Conservation (phyloP, 2,113 vertebrate genomes). For the Choloepus hoffmanni region DNA sequence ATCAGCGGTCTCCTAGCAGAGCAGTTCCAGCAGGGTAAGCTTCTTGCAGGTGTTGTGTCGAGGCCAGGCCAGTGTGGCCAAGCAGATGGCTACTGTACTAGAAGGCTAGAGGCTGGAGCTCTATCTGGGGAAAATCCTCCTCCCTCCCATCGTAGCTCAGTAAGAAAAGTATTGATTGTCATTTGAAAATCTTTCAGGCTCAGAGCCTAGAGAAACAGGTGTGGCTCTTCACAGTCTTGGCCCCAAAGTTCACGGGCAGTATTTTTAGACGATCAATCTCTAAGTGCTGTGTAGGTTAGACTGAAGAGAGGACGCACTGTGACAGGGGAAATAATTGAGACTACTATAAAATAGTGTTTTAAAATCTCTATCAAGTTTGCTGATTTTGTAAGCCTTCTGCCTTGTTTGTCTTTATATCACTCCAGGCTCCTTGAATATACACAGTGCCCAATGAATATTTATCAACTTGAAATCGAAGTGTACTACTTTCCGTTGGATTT, state of each 20-base stretch:
- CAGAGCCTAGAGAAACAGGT: not conserved
- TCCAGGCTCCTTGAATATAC: not conserved
- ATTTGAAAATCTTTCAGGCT: not conserved
- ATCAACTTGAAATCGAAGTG: constrained; percentile 16
- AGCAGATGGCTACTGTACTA: constrained; percentile 93
- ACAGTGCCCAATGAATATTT: not conserved
- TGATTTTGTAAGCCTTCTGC: not conserved
- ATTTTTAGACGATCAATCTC: not conserved
- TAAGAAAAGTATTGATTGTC: no score
- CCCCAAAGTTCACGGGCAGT: not conserved
- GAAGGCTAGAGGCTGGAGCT: constrained; percentile 96
- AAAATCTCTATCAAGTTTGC: not conserved
- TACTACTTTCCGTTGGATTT: not conserved
- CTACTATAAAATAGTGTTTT: not conserved
- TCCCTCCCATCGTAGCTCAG: no score
- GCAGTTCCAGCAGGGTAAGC: constrained; percentile 95
- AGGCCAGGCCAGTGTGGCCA: constrained; percentile 95
- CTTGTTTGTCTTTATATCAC: not conserved
- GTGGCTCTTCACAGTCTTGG: not conserved
- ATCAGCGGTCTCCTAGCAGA: constrained; percentile 93
- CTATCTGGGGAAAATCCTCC: constrained; percentile 94
- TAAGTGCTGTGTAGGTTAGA: not conserved
- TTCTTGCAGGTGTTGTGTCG: constrained; percentile 94
- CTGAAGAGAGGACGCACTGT: not conserved
- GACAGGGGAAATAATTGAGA: not conserved